Conservation (phyloP, 2,888 invertebrate species). For the Agapostemon virescens region DNA sequence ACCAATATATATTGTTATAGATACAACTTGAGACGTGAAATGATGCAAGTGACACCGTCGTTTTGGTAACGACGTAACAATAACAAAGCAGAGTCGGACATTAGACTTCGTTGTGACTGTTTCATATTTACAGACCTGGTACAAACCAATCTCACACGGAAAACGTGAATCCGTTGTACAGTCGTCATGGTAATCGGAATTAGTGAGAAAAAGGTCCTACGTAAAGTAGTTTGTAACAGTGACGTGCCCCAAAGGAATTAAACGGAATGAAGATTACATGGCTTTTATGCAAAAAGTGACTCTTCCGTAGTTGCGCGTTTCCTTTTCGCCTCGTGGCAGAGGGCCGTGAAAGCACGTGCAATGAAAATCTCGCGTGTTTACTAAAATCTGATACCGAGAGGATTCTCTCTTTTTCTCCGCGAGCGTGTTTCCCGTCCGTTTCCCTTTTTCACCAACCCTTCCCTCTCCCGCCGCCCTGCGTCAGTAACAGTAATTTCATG, state of each 20-base stretch:
- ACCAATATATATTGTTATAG: too few species aligned
- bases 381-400: neutral
- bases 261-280: conserved; percentile 17
- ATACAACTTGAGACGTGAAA: too few species aligned
- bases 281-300: conserved; percentile 16
- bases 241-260: neutral
- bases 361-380: conserved; percentile 9
- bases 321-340: neutral
- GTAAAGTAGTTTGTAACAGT: neutral
- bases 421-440: neutral
- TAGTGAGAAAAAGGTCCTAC: neutral
- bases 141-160: neutral
- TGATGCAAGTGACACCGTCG: too few species aligned
- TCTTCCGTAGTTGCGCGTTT: neutral
- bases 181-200: neutral
- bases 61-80: too few species aligned
- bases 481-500: conserved; percentile 9
- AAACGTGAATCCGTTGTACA: neutral
- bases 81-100: too few species aligned
- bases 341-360: neutral
- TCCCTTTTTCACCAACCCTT: neutral
- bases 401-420: neutral
- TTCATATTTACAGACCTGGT: too few species aligned
- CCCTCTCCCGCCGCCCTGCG: neutral
- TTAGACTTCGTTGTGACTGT: too few species aligned